These are phyloP conservation scores for Melieria omissa DNA, from an alignment of 2,888 invertebrate genomes.

Conservation along the genomic window DNA sequence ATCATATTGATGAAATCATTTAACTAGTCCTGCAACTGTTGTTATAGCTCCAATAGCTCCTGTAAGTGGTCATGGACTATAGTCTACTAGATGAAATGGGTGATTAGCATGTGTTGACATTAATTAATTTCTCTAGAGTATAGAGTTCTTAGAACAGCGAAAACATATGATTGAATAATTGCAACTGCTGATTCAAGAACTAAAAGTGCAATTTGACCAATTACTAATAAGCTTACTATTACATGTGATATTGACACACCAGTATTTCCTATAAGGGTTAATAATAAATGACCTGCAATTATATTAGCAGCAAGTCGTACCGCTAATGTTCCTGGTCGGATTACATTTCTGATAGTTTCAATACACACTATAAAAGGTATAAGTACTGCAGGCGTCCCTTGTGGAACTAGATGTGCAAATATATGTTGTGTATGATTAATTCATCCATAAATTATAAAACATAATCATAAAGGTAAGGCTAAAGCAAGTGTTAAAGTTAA, in stretches of 20 bases:
- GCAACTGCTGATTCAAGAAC: conserved; percentile 70
- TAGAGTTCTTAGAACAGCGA: conserved; percentile 73
- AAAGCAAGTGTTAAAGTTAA: conserved; percentile 69
- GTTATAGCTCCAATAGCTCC: conserved; percentile 72
- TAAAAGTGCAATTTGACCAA: conserved; percentile 67
- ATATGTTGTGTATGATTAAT: conserved; percentile 69
- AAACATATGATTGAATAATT: conserved; percentile 73
- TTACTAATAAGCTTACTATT: conserved; percentile 55
- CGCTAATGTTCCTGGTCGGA: conserved; percentile 76
- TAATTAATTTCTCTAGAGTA: conserved; percentile 75
- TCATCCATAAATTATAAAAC: conserved; percentile 75
- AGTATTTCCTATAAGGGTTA: conserved; percentile 71
- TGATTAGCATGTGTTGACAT: conserved; percentile 71
- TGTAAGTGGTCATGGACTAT: conserved; percentile 74
- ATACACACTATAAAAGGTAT: conserved; percentile 81
- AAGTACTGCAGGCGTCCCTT: conserved; percentile 73
- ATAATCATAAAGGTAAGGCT: conserved; percentile 74
- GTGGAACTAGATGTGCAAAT: conserved; percentile 76
- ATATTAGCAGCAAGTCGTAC: conserved; percentile 81
- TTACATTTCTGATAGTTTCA: conserved; percentile 79
- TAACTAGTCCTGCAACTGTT: conserved; percentile 70
- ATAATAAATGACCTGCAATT: conserved; percentile 78
- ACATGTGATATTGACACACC: conserved; percentile 53
- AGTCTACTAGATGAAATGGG: conserved; percentile 74
- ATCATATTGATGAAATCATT: conserved; percentile 73